Evolutionary conservation across 1,140 invertebrate species (phyloP).

Genomic region (Hylaeus volcanicus): DNA sequence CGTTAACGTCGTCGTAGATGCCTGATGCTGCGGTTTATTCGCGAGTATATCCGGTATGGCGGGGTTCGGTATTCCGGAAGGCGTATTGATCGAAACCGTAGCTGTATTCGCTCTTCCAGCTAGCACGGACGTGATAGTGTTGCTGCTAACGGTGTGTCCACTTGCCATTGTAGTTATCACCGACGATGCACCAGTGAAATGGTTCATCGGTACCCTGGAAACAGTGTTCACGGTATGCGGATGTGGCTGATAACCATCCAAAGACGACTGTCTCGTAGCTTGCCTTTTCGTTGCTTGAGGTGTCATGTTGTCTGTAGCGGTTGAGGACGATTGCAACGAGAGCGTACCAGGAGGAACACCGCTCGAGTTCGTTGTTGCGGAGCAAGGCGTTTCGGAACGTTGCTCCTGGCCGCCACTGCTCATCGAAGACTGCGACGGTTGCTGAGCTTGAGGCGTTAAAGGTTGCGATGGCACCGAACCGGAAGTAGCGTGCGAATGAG

Average conservation of each 20-base stretch:
- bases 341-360: conserved; percentile 66
- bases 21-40: conserved; percentile 69
- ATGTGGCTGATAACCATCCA: conserved; percentile 77
- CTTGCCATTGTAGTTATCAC: conserved; percentile 87
- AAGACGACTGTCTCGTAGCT: conserved; percentile 60
- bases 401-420: conserved; percentile 59
- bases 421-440: conserved; percentile 65
- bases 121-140: conserved; percentile 89
- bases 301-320: conserved; percentile 57
- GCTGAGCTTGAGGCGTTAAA: conserved; percentile 61
- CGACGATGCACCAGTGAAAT: conserved; percentile 74
- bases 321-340: conserved; percentile 63
- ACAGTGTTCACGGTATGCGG: conserved; percentile 72
- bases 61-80: conserved; percentile 77
- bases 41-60: conserved; percentile 72
- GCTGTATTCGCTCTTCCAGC: conserved; percentile 88
- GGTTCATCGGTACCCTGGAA: conserved; percentile 72
- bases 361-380: conserved; percentile 61
- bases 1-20: conserved; percentile 35
- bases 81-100: conserved; percentile 86
- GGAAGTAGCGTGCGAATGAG: conserved; percentile 65
- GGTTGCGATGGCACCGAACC: conserved; percentile 62
- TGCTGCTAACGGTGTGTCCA: conserved; percentile 86
- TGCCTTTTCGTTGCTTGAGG: conserved; percentile 57
- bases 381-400: conserved; percentile 70